phyloP scores from a whole-genome alignment of 2,888 invertebrate genomes.

The Cacoxenus indagator region DNA sequence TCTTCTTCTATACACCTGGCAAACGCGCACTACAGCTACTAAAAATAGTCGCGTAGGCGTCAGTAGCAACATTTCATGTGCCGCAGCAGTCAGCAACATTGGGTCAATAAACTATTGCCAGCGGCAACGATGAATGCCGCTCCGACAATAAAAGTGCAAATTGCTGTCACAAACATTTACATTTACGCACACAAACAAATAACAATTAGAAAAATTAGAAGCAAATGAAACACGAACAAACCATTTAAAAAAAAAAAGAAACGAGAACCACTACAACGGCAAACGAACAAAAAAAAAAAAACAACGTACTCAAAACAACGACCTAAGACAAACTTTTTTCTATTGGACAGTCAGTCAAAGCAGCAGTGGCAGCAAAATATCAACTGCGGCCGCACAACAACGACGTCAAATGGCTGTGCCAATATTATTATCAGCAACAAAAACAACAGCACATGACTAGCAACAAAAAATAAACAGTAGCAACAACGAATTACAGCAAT shows the following conservation, averaged over 20 bases:
- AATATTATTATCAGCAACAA: conserved; percentile 46
- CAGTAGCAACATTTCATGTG: conserved; percentile 49
- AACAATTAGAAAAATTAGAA: conserved; percentile 50
- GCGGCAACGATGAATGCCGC: conserved; percentile 14
- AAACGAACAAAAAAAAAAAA: conserved; percentile 12
- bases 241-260: conserved; percentile 23
- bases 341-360: conserved; percentile 56
- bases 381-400: neutral
- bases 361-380: too few species aligned
- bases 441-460: conserved; percentile 10
- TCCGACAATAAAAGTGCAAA: conserved; percentile 42
- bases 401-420: conserved; percentile 8
- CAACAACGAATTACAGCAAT: neutral
- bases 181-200: conserved; percentile 11
- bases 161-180: conserved; percentile 45
- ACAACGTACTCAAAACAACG: conserved; percentile 40
- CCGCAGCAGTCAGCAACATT: conserved; percentile 33
- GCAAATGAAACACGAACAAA: conserved; percentile 31
- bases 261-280: conserved; percentile 23
- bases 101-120: conserved; percentile 54
- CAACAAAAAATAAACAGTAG: conserved; percentile 12
- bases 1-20: neutral
- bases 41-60: conserved; percentile 21
- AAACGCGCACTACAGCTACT: neutral
- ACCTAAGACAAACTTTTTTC: conserved; percentile 62